Percentiles rank a stretch among this genome's conserved stretches.
These are phyloP conservation scores for Microtus richardsoni DNA, from an alignment of 2,113 vertebrate species.

Conservation along the genomic window DNA sequence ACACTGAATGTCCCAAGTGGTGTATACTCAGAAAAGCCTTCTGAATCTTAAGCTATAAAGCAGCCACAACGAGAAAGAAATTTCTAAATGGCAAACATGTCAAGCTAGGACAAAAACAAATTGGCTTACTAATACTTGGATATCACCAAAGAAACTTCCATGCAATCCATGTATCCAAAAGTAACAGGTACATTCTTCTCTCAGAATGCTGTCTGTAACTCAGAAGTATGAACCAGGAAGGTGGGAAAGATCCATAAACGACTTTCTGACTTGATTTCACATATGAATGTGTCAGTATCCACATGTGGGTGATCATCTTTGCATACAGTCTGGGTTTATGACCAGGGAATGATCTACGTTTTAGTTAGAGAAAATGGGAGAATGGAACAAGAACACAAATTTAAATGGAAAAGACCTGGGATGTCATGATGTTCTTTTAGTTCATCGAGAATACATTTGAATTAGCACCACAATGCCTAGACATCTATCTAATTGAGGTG, in stretches of 20 bases:
- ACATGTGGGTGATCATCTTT: neutral
- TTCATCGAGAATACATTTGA: neutral
- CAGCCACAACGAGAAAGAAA: neutral
- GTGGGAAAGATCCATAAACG: neutral
- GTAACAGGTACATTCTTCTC: neutral
- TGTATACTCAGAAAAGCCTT: neutral
- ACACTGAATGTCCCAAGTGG: neutral
- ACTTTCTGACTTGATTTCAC: neutral
- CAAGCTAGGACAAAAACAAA: neutral
- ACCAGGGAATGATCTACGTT: neutral
- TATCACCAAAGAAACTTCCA: neutral
- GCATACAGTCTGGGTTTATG: neutral
- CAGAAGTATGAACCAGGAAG: neutral
- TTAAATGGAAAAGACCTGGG: neutral
- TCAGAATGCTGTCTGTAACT: neutral
- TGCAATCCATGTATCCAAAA: neutral
- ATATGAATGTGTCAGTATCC: neutral
- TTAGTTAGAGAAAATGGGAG: neutral
- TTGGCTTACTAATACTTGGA: conserved; percentile 23
- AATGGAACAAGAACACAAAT: neutral
- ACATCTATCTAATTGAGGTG: neutral
- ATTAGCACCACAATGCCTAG: neutral
- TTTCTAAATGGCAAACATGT: neutral
- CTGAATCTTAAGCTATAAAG: conserved; percentile 2
- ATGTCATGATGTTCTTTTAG: conserved; percentile 7